Base-by-base conservation (phyloP, 2,888 invertebrate genomes). In the Yponomeuta malinellus region DNA sequence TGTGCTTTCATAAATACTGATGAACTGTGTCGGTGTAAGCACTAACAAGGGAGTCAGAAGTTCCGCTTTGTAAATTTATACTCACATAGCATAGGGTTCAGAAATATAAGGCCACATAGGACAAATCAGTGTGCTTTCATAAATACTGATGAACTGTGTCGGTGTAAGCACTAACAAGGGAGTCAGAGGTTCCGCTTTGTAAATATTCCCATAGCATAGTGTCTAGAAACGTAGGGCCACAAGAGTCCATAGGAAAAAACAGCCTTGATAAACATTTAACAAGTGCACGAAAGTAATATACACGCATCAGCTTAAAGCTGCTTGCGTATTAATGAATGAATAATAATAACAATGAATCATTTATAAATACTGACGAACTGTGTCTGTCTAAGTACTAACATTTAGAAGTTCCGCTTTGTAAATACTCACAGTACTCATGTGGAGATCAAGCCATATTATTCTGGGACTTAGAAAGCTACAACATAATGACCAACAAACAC, bases 1-100 rank as follows among this genome's bases (percentile, higher is more conserved):
- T 68, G 29, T 33, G 71, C 70, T 70, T 71, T 52, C 12, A 72
- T 71, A 59, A 71, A 72, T 72, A 71, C 68, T 69, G 64, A 73
- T 73, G 72, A 67, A 52, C 52, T 10, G 10, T 10, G 48, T n/a
- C 12, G 68, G 68, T 37, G 37, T 64, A 6, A 15, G 4, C 12
- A 15, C 52, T 15, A 52, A 52, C 3, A 15, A 52, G 10, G 52
- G 6, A 52, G 52, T 10, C 52, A 52, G 52, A 52, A 52, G 52
- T 52, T 52, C 12, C 43, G 8, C 43, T 43, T 23, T 23, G 23
- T 23, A 23, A 23, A 23, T 43, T 8, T 1, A 5, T 8, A 43
- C 43, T 43, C 8, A 8, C 43, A 43, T 2, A 37, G 33, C 33
- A 37, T 37, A 43, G 8, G 43, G 43, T 43, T 8, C 52, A 52